Conservation (phyloP, 2,888 invertebrate genomes). For the Torymus tubicola region DNA sequence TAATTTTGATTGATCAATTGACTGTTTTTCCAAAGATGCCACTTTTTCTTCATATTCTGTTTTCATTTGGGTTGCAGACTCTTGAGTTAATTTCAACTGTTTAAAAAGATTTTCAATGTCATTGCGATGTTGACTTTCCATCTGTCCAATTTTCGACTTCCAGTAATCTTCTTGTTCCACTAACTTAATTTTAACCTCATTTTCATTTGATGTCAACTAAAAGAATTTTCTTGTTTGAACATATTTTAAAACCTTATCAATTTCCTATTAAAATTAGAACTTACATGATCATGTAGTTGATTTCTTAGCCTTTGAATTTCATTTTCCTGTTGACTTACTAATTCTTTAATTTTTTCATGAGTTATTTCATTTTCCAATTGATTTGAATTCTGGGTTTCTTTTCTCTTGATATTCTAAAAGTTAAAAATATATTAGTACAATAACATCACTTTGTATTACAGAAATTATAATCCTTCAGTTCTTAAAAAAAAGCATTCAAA, state of each 20-base stretch:
- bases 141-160: constrained; percentile 70
- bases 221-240: constrained; percentile 7
- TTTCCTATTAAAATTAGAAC: constrained; percentile 65
- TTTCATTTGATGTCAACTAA: constrained; percentile 68
- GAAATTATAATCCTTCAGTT: too few species aligned
- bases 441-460: too few species aligned
- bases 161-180: constrained; percentile 70
- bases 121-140: constrained; percentile 68
- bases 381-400: constrained; percentile 51
- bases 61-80: constrained; percentile 65
- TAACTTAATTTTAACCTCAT: constrained; percentile 67
- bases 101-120: constrained; percentile 70
- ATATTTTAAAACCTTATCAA: neutral
- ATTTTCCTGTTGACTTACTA: constrained; percentile 78
- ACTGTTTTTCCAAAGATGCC: constrained; percentile 66
- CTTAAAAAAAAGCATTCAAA: too few species aligned
- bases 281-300: constrained; percentile 74
- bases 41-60: constrained; percentile 70
- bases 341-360: constrained; percentile 76
- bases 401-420: constrained; percentile 65
- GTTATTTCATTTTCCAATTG: constrained; percentile 70
- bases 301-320: constrained; percentile 78
- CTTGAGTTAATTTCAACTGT: constrained; percentile 69
- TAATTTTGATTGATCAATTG: constrained; percentile 65
- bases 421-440: neutral